Evolutionary conservation across 2,888 invertebrate species (phyloP).

Genomic region (Eustalomyia histrio): DNA sequence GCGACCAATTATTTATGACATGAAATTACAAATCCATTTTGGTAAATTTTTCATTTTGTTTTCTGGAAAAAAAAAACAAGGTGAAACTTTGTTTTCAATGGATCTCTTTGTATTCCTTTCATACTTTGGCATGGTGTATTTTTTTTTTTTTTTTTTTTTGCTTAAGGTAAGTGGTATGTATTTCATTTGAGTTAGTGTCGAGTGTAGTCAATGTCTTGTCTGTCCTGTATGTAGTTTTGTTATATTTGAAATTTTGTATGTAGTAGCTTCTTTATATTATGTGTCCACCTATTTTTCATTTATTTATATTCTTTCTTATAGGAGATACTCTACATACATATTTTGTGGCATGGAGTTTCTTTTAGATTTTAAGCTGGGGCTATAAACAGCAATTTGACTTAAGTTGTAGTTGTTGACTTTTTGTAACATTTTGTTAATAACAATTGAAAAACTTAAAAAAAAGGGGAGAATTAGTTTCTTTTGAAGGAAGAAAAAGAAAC

Average conservation of each 20-base stretch:
- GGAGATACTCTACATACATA: constrained; percentile 21
- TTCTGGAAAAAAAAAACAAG: constrained; percentile 67
- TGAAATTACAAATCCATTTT: constrained; percentile 79
- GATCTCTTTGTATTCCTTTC: constrained; percentile 23
- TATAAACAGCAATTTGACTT: constrained; percentile 53
- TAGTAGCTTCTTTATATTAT: constrained; percentile 60
- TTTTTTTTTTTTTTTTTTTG: background rate
- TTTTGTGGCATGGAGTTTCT: constrained; percentile 29
- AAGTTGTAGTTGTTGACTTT: constrained; percentile 54
- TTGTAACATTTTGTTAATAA: constrained; percentile 59
- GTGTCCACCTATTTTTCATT: constrained; percentile 65
- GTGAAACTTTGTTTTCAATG: constrained; percentile 50
- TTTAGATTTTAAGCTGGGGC: constrained; percentile 13
- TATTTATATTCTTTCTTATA: constrained; percentile 49
- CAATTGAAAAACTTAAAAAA: constrained; percentile 31
- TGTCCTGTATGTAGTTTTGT: constrained; percentile 36
- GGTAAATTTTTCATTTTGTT: constrained; percentile 76
- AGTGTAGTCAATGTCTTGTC: constrained; percentile 57
- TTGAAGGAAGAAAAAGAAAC: constrained; percentile 2
- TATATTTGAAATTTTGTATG: constrained; percentile 34
- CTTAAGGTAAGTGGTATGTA: constrained; percentile 49
- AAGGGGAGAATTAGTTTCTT: constrained; percentile 30
- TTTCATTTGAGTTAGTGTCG: constrained; percentile 60
- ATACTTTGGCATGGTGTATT: constrained; percentile 5
- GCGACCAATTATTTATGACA: constrained; percentile 79